A percentile compares a stretch with the other conserved stretches of the same genome.
Evolutionary conservation across 1,140 invertebrate species (phyloP).

Genomic region (Dermatophagoides farinae): DNA sequence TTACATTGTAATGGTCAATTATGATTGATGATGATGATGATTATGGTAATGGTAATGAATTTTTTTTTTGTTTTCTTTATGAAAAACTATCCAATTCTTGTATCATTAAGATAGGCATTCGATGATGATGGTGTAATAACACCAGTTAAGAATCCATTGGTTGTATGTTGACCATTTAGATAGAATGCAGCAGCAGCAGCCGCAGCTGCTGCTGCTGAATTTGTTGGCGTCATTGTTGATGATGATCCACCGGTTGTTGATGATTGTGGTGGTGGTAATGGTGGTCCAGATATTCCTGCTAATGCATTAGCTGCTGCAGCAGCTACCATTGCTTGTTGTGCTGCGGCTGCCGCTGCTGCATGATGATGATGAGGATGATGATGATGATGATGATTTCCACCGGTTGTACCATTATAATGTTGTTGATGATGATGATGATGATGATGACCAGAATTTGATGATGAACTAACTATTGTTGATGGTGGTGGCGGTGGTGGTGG

Average conservation of each 20-base stretch:
- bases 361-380: neutral
- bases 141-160: slow-evolving; percentile 4
- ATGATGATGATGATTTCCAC: neutral
- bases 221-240: neutral
- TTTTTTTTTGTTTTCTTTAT: too few relatives aligned
- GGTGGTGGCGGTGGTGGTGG: neutral
- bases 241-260: neutral
- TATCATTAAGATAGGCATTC: slow-evolving; percentile 2
- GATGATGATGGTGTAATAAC: slow-evolving; percentile 4
- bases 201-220: neutral
- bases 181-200: neutral
- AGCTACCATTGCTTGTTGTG: neutral
- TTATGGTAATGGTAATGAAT: neutral
- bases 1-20: too few relatives aligned
- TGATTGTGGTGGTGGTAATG: neutral
- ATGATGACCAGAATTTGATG: neutral
- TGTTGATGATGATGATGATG: neutral
- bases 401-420: neutral
- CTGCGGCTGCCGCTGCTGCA: neutral
- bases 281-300: neutral
- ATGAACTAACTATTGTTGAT: neutral
- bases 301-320: neutral
- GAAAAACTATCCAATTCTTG: neutral
- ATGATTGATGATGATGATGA: neutral
- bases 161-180: neutral